Evolutionary conservation across 2,888 invertebrate genomes (phyloP).

Genomic region (Ferdinandea cuprea): DNA sequence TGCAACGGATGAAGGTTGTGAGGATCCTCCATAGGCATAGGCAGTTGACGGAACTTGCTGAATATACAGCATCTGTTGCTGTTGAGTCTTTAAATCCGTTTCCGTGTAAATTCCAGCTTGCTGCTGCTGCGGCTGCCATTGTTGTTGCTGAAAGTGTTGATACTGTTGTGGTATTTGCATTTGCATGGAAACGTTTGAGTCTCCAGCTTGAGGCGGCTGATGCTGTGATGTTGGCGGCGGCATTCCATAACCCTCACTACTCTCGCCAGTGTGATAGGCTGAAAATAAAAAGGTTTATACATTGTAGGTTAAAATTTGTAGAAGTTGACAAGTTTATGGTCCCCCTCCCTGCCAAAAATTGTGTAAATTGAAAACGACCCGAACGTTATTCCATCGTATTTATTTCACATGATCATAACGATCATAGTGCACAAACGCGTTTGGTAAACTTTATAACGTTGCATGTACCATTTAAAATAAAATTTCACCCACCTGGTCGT

Average conservation of each 20-base stretch:
- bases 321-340: too few species aligned
- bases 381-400: too few species aligned
- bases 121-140: slow-evolving; percentile 31
- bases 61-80: slow-evolving; percentile 48
- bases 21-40: slow-evolving; percentile 25
- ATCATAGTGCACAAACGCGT: too few species aligned
- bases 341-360: too few species aligned
- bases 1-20: slow-evolving; percentile 23
- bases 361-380: too few species aligned
- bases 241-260: slow-evolving; percentile 31
- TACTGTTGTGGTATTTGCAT: slow-evolving; percentile 67
- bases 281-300: background rate
- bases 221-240: slow-evolving; percentile 50
- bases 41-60: slow-evolving; percentile 30
- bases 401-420: too few species aligned
- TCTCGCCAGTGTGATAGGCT: slow-evolving; percentile 60
- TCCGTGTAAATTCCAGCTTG: background rate
- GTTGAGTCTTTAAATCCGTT: slow-evolving; percentile 28
- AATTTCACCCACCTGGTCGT: slow-evolving; percentile 78
- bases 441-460: too few species aligned
- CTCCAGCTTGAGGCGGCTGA: slow-evolving; percentile 37
- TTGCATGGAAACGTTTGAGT: slow-evolving; percentile 57
- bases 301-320: too few species aligned
- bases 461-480: too few species aligned
- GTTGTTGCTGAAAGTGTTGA: slow-evolving; percentile 66